Conservation (phyloP, 2,113 vertebrate species). For the Rhinoptilus africanus region DNA sequence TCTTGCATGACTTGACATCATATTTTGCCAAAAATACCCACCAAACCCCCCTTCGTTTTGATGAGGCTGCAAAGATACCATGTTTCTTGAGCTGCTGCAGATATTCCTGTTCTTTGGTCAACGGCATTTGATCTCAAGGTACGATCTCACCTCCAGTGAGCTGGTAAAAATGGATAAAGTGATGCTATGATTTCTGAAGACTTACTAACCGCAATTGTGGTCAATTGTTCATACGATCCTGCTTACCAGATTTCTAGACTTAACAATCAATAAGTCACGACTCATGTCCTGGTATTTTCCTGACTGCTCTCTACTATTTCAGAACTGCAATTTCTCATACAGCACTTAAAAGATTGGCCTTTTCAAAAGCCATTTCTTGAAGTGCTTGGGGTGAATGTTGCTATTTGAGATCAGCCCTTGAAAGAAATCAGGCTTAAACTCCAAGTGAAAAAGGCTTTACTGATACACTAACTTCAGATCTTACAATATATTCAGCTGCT, state of each 20-base stretch:
- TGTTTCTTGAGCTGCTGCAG: fast-evolving
- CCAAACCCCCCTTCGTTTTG: not conserved
- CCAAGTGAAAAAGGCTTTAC: not conserved
- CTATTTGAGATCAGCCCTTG: not conserved
- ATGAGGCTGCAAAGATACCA: not conserved
- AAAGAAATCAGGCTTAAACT: not conserved
- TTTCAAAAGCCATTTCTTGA: not conserved
- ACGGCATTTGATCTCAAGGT: not conserved
- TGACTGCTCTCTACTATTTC: not conserved
- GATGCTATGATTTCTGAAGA: not conserved
- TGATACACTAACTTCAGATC: not conserved
- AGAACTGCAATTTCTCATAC: not conserved
- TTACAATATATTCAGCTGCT: not conserved
- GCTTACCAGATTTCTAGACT: not conserved
- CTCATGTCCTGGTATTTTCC: not conserved
- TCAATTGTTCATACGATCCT: not conserved
- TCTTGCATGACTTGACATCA: not conserved
- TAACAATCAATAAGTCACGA: not conserved
- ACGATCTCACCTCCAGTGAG: not conserved
- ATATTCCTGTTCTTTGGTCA: not conserved
- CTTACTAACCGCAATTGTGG: not conserved
- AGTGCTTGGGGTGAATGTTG: not conserved
- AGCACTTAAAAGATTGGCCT: not conserved
- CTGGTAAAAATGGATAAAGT: not conserved
- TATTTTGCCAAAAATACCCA: not conserved